Evolutionary conservation across 1,140 invertebrate genomes (phyloP).

Genomic region (Thaumatotibia leucotreta): DNA sequence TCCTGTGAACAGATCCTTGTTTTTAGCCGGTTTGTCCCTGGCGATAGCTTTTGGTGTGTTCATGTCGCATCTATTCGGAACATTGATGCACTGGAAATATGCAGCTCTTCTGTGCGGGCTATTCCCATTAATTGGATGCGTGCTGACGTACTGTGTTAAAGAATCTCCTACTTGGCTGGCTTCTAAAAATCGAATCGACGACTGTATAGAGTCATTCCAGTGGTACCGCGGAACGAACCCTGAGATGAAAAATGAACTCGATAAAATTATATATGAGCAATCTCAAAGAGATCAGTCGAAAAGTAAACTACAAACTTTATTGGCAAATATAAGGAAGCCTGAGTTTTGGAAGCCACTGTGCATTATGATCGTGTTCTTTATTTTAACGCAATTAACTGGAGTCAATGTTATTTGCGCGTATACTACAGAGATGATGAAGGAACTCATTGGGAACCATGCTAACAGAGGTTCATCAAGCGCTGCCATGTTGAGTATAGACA

Average conservation of each 20-base stretch:
- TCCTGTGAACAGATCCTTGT: slow-evolving; percentile 77
- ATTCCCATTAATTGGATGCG: slow-evolving; percentile 73
- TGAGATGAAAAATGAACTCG: slow-evolving; percentile 69
- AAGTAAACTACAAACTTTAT: slow-evolving; percentile 48
- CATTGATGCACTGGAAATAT: slow-evolving; percentile 78
- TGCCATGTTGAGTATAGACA: slow-evolving; percentile 82
- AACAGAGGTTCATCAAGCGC: slow-evolving; percentile 68
- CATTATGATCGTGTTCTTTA: slow-evolving; percentile 79
- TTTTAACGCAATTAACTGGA: slow-evolving; percentile 80
- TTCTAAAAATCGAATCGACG: slow-evolving; percentile 71
- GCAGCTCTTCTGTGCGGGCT: slow-evolving; percentile 75
- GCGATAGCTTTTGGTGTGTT: slow-evolving; percentile 78
- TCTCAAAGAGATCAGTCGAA: slow-evolving; percentile 44
- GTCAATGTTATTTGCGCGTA: slow-evolving; percentile 86
- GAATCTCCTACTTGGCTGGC: slow-evolving; percentile 86
- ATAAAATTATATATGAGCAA: slow-evolving; percentile 68
- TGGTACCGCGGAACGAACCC: slow-evolving; percentile 74
- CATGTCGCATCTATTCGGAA: slow-evolving; percentile 78
- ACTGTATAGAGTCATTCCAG: slow-evolving; percentile 73
- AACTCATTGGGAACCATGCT: slow-evolving; percentile 65
- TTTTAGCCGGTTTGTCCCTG: slow-evolving; percentile 77
- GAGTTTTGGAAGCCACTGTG: slow-evolving; percentile 79
- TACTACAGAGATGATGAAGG: slow-evolving; percentile 79
- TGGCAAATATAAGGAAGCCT: slow-evolving; percentile 59
- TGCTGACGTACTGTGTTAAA: slow-evolving; percentile 77